These are phyloP conservation scores for Temnothorax curvispinosus DNA, from an alignment of 1,140 invertebrate species.

Conservation along the genomic window DNA sequence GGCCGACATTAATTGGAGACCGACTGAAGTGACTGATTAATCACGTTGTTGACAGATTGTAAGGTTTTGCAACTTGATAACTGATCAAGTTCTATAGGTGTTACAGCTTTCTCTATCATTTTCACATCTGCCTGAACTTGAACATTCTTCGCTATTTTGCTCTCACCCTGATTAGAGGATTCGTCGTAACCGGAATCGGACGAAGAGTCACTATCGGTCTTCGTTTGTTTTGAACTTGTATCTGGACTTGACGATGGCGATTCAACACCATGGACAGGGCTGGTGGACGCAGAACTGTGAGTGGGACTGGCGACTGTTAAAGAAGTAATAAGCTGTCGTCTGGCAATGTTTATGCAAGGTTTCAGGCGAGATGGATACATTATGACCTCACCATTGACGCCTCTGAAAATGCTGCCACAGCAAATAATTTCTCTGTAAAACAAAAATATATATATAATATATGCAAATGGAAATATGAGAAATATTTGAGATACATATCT, in stretches of 20 bases:
- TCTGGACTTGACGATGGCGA: conserved; percentile 71
- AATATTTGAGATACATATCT: background rate
- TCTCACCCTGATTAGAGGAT: conserved; percentile 86
- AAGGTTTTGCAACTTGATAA: conserved; percentile 79
- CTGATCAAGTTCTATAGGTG: conserved; percentile 79
- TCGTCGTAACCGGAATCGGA: conserved; percentile 89
- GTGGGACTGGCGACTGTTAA: conserved; percentile 81
- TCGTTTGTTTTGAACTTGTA: conserved; percentile 76
- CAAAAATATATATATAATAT: background rate
- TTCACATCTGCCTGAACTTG: conserved; percentile 77
- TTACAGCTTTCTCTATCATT: conserved; percentile 56
- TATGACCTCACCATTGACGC: conserved; percentile 88
- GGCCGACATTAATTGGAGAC: conserved; percentile 84
- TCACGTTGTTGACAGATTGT: conserved; percentile 83
- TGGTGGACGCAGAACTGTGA: conserved; percentile 82
- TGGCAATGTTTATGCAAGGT: conserved; percentile 85
- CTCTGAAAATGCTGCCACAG: conserved; percentile 91
- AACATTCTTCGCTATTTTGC: conserved; percentile 35
- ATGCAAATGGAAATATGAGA: background rate
- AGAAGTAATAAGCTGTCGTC: conserved; percentile 69
- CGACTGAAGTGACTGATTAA: conserved; percentile 82
- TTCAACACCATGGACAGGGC: conserved; percentile 82
- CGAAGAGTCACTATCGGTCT: conserved; percentile 87
- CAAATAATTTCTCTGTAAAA: conserved; percentile 89
- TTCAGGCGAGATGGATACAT: conserved; percentile 88